Evolutionary conservation across 2,113 vertebrate species (phyloP), one percentile per base, ranked within the genome.

Genomic region (Hirundichthys speculiger): DNA sequence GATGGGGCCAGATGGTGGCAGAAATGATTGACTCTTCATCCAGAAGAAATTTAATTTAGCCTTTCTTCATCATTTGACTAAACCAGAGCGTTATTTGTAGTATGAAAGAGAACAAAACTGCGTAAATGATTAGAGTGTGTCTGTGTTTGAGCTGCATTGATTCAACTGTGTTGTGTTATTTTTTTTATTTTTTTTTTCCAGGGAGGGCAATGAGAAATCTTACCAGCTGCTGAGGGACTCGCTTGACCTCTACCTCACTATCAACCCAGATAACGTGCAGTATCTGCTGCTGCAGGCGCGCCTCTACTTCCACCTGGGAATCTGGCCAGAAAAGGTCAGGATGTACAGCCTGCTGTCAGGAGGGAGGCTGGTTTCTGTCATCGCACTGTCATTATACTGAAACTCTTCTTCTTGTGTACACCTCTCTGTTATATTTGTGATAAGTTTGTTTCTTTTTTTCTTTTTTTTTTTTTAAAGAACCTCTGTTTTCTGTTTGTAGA

Each of bases 241-340:
- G 0, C 57, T 99, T 90, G 98, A 99, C 75, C 94, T 99, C 19
- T 99, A 98, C 88, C 93, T 99, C 92, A 96, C 96, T 21, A 98
- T 99, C 90, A 96, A 96, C 88, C 97, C 97, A 1, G 97, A 99
- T 88, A 98, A 98, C 3, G 97, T 99, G 77, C 95, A 98, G 90
- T 96, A 98, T 30, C 91, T 99, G 50, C 94, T 99, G 83, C 93
- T 98, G 56, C 97, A 98, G 71, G 98, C 97, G 43, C 92, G 98
- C 49, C 90, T 99, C 4, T 99, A 99, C 90, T 99, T 99, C 92
- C 97, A 98, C 79, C 89, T 99, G 85, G 98, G 98, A 69, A 98
- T 99, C 90, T 98, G 97, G 96, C 98, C 98, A 77, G 98, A 99
- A 92, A 99, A 99, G 96, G 98, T 99, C 90, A 86, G 61, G 1